These are phyloP conservation scores for Zosterops lateralis DNA, from an alignment of 2,113 vertebrate genomes.

Conservation along the genomic window DNA sequence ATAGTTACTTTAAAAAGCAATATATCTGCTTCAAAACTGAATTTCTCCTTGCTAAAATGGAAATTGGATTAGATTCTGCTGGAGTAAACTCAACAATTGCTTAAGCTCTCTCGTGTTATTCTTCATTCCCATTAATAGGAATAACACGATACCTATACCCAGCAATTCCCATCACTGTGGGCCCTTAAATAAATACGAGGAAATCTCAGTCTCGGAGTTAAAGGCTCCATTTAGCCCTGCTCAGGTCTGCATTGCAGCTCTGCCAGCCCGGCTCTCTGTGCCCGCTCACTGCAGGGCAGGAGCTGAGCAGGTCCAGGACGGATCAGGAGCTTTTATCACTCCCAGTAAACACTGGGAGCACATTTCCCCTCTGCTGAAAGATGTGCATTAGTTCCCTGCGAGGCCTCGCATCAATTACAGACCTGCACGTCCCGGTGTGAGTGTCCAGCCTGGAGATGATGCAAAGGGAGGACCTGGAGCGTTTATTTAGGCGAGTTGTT, in stretches of 20 bases:
- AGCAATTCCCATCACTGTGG: background rate
- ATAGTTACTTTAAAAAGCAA: background rate
- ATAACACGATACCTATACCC: slow-evolving; percentile 10
- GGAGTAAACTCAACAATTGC: slow-evolving; percentile 34
- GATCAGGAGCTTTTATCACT: slow-evolving; percentile 17
- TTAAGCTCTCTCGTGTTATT: slow-evolving; percentile 44
- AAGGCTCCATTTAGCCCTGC: slow-evolving; percentile 8
- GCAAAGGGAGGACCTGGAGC: background rate
- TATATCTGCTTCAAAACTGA: background rate
- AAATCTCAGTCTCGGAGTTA: background rate
- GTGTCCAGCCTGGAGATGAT: background rate
- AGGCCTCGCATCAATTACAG: background rate
- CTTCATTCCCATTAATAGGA: slow-evolving; percentile 35
- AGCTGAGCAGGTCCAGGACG: background rate
- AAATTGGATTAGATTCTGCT: slow-evolving; percentile 56
- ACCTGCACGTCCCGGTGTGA: background rate
- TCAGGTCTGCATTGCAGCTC: background rate
- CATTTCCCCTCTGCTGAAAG: slow-evolving; percentile 24
- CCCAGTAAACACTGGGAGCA: background rate
- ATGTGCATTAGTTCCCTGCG: background rate
- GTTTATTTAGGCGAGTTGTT: background rate
- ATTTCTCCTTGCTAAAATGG: slow-evolving; percentile 41
- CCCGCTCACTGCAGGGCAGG: background rate
- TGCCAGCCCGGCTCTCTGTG: background rate
- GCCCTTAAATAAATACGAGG: slow-evolving; percentile 49